Evolutionary conservation across 2,888 invertebrate genomes (phyloP).

Genomic region (Cancer borealis): DNA sequence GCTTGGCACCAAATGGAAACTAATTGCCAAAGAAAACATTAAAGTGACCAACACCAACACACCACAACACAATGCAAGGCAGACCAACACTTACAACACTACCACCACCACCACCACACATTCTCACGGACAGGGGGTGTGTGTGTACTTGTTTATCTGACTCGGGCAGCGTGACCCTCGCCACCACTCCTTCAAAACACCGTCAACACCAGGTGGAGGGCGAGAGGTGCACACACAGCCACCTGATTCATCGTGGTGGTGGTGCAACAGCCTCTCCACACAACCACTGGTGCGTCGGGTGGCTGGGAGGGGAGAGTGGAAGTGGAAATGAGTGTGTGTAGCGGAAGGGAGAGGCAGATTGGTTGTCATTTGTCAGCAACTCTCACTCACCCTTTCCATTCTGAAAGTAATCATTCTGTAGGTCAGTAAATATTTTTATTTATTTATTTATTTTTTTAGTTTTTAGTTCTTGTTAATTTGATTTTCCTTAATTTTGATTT

Average conservation of each 20-base stretch:
- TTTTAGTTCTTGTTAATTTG: background rate
- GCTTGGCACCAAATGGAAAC: background rate
- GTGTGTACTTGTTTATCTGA: background rate
- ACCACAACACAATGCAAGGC: background rate
- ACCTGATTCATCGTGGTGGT: background rate
- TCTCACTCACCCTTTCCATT: background rate
- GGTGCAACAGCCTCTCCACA: background rate
- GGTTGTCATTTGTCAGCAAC: background rate
- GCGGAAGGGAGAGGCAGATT: background rate
- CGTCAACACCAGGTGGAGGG: background rate
- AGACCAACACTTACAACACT: background rate
- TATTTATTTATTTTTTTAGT: background rate
- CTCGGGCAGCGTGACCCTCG: background rate
- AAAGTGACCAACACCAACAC: background rate
- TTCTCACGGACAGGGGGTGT: background rate
- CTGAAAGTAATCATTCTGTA: background rate
- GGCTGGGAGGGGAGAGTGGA: background rate
- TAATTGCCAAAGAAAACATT: background rate
- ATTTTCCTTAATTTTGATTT: background rate
- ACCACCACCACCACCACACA: constrained; percentile 24
- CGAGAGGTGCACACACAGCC: background rate
- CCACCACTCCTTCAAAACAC: background rate
- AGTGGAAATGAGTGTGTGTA: background rate
- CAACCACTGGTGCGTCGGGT: background rate
- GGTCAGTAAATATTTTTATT: background rate